Evolutionary conservation across 1,140 invertebrate genomes (phyloP), one percentile per base, ranked within the genome.

Genomic region (Tetranychus cinnabarinus): DNA sequence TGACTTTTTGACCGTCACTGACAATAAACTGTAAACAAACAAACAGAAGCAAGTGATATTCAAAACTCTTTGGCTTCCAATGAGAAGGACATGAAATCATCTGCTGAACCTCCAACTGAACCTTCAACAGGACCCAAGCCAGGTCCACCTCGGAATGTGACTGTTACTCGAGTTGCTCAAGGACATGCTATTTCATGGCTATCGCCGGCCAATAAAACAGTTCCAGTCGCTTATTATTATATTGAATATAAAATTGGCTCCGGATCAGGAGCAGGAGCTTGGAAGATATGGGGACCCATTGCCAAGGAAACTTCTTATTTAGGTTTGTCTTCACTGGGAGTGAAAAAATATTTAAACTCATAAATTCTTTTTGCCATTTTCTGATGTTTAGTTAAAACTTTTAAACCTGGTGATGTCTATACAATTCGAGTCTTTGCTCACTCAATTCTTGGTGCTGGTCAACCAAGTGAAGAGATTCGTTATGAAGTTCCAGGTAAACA

Each of bases 131-230:
- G 57, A 8, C 13, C 87, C 60, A 84, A 83, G 72, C 87, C 90
- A 46, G 83, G 84, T 68, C 80, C 83, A 42, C 88, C 88, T 7
- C 77, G 82, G 61, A 91, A 92, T 74, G 76, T 93, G 56, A 86
- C 86, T 47, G 83, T 91, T 35, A 82, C 82, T 23, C 85, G 88
- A 74, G 79, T 86, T 59, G 80, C 67, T 34, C 61, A 88, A 71
- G 86, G 86, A 57, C 86, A 86, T 71, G 77, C 89, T 45, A 86
- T 92, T 67, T 81, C 82, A 64, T 93, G 88, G 88, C 80, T 83
- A 70, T 78, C 81, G 60, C 88, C 88, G n/a, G 64, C 81, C 54
- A 84, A 88, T 69, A 78, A 80, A 64, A 78, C 80, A 33, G 70
- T 74, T 15, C 70, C 72, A n/a, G 81, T 92, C 63, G 84, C 87